Base-by-base conservation (phyloP, 2,888 invertebrate genomes). In the Cryptosula pallasiana region DNA sequence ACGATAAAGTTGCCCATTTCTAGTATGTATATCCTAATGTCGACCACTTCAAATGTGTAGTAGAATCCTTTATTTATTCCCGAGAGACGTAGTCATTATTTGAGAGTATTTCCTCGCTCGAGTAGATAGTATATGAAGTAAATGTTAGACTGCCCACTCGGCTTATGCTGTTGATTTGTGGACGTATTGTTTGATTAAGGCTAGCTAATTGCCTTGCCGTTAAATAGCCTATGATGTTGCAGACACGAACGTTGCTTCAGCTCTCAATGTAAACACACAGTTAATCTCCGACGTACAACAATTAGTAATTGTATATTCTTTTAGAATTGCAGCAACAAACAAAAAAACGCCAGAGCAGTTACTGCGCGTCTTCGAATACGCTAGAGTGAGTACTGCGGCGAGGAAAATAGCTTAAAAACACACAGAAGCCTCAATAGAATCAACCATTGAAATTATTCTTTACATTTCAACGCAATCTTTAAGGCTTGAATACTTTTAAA, bases 101-200 rank as follows among this genome's bases (percentile, higher is more conserved):
- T n/a, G n/a, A n/a, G n/a, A n/a, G n/a, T n/a, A n/a, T n/a, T n/a
- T n/a, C n/a, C n/a, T n/a, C n/a, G n/a, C n/a, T n/a, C n/a, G n/a
- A n/a, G n/a, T n/a, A n/a, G n/a, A n/a, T n/a, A n/a, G n/a, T n/a
- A n/a, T n/a, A n/a, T n/a, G n/a, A n/a, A n/a, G n/a, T n/a, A n/a
- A n/a, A n/a, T n/a, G n/a, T n/a, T n/a, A n/a, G n/a, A n/a, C n/a
- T n/a, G 16, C 23, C 23, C 55, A 16, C 23, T 25, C 63, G 32
- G n/a, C 25, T 27, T 63, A 32, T 63, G 63, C 29, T 63, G 63
- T 63, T 63, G 63, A 63, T 63, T 63, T 63, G 63, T 63, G 32
- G 63, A 13, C 9, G 63, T 63, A 63, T 63, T 63, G 63, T 63
- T 27, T 34, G 63, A 34, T 34, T 32, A 25, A 63, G 25, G 25